These are phyloP conservation scores for Machimus rusticus DNA, from an alignment of 2,888 invertebrate species.

Conservation along the genomic window DNA sequence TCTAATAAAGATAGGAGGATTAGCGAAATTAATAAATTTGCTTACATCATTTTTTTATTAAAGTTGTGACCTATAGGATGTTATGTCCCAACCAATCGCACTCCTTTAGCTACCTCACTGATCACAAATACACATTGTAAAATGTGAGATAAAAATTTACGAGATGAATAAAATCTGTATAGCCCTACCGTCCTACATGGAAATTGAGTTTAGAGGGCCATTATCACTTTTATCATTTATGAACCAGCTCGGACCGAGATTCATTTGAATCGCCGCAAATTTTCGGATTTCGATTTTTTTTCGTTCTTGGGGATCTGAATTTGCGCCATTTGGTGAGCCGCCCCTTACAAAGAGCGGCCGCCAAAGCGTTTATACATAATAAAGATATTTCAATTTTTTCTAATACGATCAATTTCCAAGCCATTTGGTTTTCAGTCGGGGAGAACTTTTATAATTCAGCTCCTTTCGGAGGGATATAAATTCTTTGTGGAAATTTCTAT, in stretches of 20 bases:
- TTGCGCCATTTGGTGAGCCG: not conserved
- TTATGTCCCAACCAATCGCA: not conserved
- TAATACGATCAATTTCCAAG: conserved; percentile 22
- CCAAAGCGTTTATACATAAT: not conserved
- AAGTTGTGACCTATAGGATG: not conserved
- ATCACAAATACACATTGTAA: not conserved
- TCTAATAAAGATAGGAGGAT: too few relatives aligned
- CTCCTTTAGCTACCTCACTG: not conserved
- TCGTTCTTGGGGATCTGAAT: not conserved
- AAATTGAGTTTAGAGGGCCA: not conserved
- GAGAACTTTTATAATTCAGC: conserved; percentile 5
- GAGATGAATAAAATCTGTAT: not conserved
- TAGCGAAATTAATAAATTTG: too few relatives aligned
- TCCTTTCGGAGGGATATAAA: conserved; percentile 19
- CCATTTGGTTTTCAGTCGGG: not conserved
- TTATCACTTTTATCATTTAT: not conserved
- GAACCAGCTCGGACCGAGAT: not conserved
- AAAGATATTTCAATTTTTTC: conserved; percentile 8
- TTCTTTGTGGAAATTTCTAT: conserved; percentile 32
- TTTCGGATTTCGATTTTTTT: not conserved
- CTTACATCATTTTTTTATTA: not conserved
- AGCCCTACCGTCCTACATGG: not conserved
- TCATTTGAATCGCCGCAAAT: not conserved
- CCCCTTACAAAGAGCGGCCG: not conserved
- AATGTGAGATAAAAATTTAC: not conserved